Percentiles rank a stretch among this genome's conserved stretches.
Conservation (phyloP, 2,797 vertebrate species). For the Rachycentron canadum region DNA sequence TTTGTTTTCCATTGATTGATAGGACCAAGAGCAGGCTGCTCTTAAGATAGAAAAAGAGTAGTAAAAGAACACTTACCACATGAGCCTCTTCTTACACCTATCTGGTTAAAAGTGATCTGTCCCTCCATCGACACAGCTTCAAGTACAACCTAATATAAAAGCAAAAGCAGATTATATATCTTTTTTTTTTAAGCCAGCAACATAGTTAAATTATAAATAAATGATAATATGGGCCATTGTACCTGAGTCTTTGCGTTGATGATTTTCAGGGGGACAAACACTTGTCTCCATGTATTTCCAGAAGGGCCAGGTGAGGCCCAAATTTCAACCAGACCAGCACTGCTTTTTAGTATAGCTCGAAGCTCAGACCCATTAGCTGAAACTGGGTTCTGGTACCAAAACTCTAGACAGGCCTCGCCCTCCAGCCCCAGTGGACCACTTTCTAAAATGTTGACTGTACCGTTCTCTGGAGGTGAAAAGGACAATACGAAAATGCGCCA, state of each 20-base stretch:
- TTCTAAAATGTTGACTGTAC: slow-evolving; percentile 76
- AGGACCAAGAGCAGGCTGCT: neutral
- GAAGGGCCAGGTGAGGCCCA: slow-evolving; percentile 81
- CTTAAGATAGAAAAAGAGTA: neutral
- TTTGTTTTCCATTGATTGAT: neutral
- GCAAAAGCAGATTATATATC: slow-evolving; percentile 31
- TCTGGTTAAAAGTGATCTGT: slow-evolving; percentile 77
- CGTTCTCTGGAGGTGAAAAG: slow-evolving; percentile 67
- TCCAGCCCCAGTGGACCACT: slow-evolving; percentile 76
- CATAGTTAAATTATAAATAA: neutral
- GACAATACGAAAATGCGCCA: neutral
- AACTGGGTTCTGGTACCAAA: slow-evolving; percentile 87
- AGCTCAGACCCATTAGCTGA: slow-evolving; percentile 78
- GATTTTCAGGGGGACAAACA: slow-evolving; percentile 75
- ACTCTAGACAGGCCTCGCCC: slow-evolving; percentile 87
- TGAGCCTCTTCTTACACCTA: slow-evolving; percentile 81
- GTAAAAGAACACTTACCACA: slow-evolving; percentile 78
- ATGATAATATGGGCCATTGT: slow-evolving; percentile 24
- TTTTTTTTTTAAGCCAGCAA: neutral
- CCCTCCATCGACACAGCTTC: slow-evolving; percentile 75
- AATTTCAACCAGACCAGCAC: slow-evolving; percentile 56
- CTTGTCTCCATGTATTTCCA: slow-evolving; percentile 83
- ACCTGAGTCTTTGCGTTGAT: slow-evolving; percentile 82
- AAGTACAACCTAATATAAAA: slow-evolving; percentile 80
- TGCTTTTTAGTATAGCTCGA: slow-evolving; percentile 78